Conservation (phyloP, 2,888 invertebrate genomes). For the Antheraea yamamai region DNA sequence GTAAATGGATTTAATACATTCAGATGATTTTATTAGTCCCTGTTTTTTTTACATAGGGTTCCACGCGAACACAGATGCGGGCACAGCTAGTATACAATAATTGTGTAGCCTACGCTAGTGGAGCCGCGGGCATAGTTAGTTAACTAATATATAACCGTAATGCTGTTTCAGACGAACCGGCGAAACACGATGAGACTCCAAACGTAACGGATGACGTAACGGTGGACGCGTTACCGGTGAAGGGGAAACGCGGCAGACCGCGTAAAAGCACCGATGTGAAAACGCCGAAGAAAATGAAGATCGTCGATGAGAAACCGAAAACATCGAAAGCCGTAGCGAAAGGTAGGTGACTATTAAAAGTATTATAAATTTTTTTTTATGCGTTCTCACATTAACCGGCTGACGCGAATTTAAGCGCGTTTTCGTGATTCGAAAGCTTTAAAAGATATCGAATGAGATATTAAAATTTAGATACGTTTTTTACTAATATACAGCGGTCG, state of each 20-base stretch:
- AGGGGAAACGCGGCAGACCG: slow-evolving; percentile 50
- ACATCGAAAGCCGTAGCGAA: slow-evolving; percentile 45
- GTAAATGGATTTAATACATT: too few species aligned
- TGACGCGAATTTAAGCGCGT: too few species aligned
- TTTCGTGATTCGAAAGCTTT: background rate
- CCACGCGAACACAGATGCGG: too few species aligned
- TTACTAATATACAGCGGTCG: too few species aligned
- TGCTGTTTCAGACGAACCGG: slow-evolving; percentile 17
- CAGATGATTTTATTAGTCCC: too few species aligned
- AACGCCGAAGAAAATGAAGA: slow-evolving; percentile 41
- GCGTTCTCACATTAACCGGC: background rate
- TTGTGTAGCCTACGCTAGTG: too few species aligned
- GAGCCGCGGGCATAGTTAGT: background rate
- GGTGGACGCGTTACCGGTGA: slow-evolving; percentile 15
- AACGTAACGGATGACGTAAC: slow-evolving; percentile 38
- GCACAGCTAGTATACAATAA: too few species aligned
- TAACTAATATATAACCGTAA: background rate
- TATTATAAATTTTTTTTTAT: background rate
- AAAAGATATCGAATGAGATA: background rate
- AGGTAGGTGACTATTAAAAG: slow-evolving; percentile 54
- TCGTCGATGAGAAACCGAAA: slow-evolving; percentile 37
- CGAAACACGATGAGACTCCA: slow-evolving; percentile 37
- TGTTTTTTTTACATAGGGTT: too few species aligned
- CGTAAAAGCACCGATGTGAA: slow-evolving; percentile 50
- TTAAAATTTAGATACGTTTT: too few species aligned